These are phyloP conservation scores for Amorpha juglandis DNA, from an alignment of 2,888 invertebrate species.

Conservation along the genomic window DNA sequence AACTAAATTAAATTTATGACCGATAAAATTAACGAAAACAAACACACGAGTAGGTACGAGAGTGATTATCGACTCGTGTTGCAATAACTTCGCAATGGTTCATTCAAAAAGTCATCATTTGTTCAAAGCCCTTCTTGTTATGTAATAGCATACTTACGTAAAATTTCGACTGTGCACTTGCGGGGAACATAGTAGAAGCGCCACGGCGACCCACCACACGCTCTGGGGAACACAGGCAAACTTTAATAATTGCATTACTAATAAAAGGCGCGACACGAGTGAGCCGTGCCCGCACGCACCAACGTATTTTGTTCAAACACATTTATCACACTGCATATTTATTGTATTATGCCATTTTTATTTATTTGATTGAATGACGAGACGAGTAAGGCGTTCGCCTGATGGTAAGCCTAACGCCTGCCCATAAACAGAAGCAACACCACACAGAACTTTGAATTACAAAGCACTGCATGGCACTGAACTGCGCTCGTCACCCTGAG, in stretches of 20 bases:
- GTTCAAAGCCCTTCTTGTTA: conserved; percentile 45
- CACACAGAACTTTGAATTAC: too few species aligned
- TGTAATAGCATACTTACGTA: conserved; percentile 68
- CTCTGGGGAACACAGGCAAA: conserved; percentile 60
- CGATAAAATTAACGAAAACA: conserved; percentile 6
- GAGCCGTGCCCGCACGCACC: not conserved
- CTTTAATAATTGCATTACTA: conserved; percentile 41
- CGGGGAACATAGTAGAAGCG: conserved; percentile 61
- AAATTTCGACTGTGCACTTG: conserved; percentile 64
- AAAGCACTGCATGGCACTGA: too few species aligned
- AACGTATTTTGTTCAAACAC: conserved; percentile 2
- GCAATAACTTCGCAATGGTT: conserved; percentile 4
- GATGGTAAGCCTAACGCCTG: too few species aligned
- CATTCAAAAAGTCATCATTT: conserved; percentile 7
- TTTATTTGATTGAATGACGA: too few species aligned
- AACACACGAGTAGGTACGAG: not conserved
- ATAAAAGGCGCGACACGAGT: conserved; percentile 9
- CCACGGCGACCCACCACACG: conserved; percentile 64
- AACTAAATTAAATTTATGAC: not conserved
- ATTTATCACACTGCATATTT: conserved; percentile 1
- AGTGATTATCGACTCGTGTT: not conserved
- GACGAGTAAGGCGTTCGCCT: too few species aligned
- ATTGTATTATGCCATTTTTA: conserved; percentile 6
- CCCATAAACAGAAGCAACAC: too few species aligned
- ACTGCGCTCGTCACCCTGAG: too few species aligned